Evolutionary conservation across 2,797 vertebrate species (phyloP).

Genomic region (Gouania willdenowi): DNA sequence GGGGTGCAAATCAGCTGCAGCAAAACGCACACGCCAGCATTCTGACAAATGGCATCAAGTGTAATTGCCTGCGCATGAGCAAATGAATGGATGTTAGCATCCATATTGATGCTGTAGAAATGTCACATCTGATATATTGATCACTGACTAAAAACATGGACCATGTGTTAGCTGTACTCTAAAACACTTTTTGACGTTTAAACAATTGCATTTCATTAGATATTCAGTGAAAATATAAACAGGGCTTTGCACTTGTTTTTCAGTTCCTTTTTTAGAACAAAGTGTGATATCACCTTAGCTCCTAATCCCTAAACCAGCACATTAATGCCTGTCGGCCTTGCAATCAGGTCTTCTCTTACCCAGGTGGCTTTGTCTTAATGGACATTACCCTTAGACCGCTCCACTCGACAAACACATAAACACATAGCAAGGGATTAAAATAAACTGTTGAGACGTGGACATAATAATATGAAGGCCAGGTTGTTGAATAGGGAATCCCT

Average conservation of each 20-base stretch:
- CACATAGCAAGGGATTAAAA: constrained; percentile 1
- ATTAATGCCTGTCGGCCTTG: neutral
- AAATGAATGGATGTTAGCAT: constrained; percentile 45
- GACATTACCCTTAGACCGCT: constrained; percentile 1
- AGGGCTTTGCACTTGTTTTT: too few relatives aligned
- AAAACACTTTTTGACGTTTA: too few relatives aligned
- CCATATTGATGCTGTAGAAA: constrained; percentile 18
- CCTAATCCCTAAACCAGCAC: neutral
- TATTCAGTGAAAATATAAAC: too few relatives aligned
- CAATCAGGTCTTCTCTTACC: constrained; percentile 5
- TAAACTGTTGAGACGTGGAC: too few relatives aligned
- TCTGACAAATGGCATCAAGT: constrained; percentile 41
- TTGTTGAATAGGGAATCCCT: neutral
- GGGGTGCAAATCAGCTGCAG: constrained; percentile 38
- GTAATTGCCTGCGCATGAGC: constrained; percentile 58
- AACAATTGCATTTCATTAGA: too few relatives aligned
- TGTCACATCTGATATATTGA: constrained; percentile 17
- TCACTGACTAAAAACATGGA: constrained; percentile 18
- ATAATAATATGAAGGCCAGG: neutral
- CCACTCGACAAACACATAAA: constrained; percentile 22
- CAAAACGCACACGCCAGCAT: constrained; percentile 31
- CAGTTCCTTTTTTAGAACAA: too few relatives aligned
- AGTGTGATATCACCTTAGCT: too few relatives aligned
- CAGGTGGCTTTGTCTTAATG: constrained; percentile 17
- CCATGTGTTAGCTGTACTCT: constrained; percentile 1